Evolutionary conservation across 1,140 invertebrate genomes (phyloP).

Genomic region (Lepidostoma basale): DNA sequence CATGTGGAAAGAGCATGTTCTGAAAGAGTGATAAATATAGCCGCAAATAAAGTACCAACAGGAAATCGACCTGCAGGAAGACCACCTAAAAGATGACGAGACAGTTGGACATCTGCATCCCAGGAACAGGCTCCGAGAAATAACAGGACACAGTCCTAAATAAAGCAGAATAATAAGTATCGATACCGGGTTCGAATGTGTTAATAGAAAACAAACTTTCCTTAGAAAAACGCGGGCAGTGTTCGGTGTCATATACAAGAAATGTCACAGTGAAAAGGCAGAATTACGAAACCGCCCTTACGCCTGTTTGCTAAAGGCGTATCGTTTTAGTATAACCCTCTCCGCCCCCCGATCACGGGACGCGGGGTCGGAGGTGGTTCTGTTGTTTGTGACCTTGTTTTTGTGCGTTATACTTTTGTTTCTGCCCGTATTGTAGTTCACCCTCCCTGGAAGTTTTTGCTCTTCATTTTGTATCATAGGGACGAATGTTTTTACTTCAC

Average conservation of each 20-base stretch:
- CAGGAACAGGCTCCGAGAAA: too few species aligned
- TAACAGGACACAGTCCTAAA: too few species aligned
- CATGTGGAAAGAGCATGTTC: too few species aligned
- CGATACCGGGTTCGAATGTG: too few species aligned
- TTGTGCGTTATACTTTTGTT: constrained; percentile 6
- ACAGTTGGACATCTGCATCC: too few species aligned
- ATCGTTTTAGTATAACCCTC: background rate
- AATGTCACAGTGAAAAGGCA: background rate
- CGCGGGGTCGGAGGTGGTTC: background rate
- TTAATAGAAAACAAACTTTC: constrained; percentile 17
- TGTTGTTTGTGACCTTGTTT: constrained; percentile 16
- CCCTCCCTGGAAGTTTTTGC: constrained; percentile 17
- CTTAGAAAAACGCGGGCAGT: background rate
- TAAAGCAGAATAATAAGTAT: too few species aligned
- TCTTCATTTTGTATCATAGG: constrained; percentile 1
- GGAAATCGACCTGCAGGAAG: too few species aligned
- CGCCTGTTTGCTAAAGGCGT: background rate
- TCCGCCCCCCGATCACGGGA: too few species aligned
- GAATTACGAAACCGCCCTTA: background rate
- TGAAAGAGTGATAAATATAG: too few species aligned
- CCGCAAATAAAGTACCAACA: too few species aligned
- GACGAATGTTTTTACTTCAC: constrained; percentile 16
- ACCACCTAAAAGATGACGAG: too few species aligned
- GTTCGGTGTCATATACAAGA: constrained; percentile 18
- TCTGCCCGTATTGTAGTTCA: constrained; percentile 13